phyloP scores from a whole-genome alignment of 2,888 invertebrate genomes.

The Drosophila recens region DNA sequence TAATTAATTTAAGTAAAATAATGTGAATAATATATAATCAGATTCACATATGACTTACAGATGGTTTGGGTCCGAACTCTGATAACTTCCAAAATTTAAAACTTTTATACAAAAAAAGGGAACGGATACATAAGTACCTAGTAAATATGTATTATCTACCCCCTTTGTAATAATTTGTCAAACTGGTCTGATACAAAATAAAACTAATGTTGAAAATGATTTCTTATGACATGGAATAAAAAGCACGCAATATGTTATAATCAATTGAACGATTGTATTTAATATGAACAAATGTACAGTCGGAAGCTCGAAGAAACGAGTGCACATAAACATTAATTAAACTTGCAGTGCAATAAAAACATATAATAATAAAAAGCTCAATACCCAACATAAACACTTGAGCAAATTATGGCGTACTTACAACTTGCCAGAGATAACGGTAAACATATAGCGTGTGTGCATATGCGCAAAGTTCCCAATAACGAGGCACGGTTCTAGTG shows the following conservation, averaged over 20 bases:
- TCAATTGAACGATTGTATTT: constrained; percentile 15
- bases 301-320: constrained; percentile 15
- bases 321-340: constrained; percentile 66
- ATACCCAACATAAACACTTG: constrained; percentile 69
- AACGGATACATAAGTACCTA: not conserved
- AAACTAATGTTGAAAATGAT: not conserved
- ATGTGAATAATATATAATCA: too few relatives aligned
- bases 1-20: too few relatives aligned
- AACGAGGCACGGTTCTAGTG: constrained; percentile 51
- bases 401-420: constrained; percentile 69
- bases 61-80: not conserved
- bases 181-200: not conserved
- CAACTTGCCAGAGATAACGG: constrained; percentile 69
- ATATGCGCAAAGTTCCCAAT: constrained; percentile 55
- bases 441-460: constrained; percentile 54
- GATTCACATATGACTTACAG: not conserved
- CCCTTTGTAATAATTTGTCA: not conserved
- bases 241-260: not conserved
- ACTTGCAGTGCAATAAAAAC: constrained; percentile 55
- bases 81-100: not conserved
- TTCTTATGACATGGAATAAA: not conserved
- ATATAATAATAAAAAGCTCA: constrained; percentile 57
- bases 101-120: not conserved
- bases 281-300: constrained; percentile 1
- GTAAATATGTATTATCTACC: not conserved